phyloP scores from a whole-genome alignment of 2,113 vertebrate species.

The Saiga tatarica region DNA sequence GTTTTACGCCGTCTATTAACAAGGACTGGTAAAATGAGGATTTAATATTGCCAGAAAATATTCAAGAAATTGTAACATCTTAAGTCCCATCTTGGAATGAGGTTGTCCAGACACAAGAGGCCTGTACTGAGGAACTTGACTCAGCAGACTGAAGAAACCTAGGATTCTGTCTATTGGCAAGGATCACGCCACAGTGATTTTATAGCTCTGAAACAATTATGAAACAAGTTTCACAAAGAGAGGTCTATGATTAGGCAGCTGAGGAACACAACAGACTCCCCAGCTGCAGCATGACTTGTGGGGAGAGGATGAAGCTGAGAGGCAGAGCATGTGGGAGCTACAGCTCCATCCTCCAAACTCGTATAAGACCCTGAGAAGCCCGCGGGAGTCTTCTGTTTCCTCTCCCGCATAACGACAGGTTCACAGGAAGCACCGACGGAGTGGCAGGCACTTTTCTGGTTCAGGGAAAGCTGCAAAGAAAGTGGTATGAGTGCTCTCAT shows the following conservation, averaged over 20 bases:
- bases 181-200: background rate
- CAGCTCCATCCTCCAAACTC: background rate
- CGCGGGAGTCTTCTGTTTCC: background rate
- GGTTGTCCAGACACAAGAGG: background rate
- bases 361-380: background rate
- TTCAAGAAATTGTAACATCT: background rate
- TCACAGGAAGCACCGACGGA: too few species aligned
- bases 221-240: background rate
- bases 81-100: background rate
- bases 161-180: background rate
- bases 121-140: background rate
- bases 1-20: background rate
- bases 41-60: background rate
- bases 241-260: background rate
- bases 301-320: background rate
- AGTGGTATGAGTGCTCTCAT: background rate
- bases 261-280: background rate
- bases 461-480: background rate
- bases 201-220: background rate
- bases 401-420: background rate
- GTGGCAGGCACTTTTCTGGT: background rate
- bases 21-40: background rate
- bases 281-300: background rate
- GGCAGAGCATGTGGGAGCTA: background rate
- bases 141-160: background rate